Evolutionary conservation across 2,888 invertebrate species (phyloP).

Genomic region (Elgonia sp.): DNA sequence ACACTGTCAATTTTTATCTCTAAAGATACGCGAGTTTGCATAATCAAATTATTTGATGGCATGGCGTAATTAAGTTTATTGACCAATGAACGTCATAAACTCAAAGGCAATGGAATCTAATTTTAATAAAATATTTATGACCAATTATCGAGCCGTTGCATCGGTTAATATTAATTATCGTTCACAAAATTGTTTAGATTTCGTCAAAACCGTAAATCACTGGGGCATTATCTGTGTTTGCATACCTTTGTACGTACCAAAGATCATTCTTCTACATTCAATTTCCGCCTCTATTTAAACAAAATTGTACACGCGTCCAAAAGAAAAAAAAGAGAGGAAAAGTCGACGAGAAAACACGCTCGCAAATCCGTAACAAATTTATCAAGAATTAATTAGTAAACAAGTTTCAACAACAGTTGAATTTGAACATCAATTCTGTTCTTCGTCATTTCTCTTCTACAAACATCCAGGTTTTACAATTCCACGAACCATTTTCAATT

Average conservation of each 20-base stretch:
- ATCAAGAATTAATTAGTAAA: slow-evolving; percentile 15
- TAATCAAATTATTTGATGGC: neutral
- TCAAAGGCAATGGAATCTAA: neutral
- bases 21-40: slow-evolving; percentile 5
- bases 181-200: no score
- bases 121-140: neutral
- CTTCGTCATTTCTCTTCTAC: slow-evolving; percentile 9
- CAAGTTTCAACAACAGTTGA: slow-evolving; percentile 32
- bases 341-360: neutral
- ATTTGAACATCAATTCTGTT: slow-evolving; percentile 9
- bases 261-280: no score
- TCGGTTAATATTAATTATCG: no score
- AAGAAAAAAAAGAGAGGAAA: neutral
- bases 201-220: no score
- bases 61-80: slow-evolving; percentile 5
- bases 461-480: neutral
- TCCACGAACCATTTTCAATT: neutral
- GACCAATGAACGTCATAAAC: neutral
- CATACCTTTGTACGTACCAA: no score
- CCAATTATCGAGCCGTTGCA: neutral
- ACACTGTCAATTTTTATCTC: neutral
- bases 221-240: no score
- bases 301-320: neutral
- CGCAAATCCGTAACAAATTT: neutral
- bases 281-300: neutral